Conservation (phyloP, 2,113 vertebrate species). For the Gambusia holbrooki region DNA sequence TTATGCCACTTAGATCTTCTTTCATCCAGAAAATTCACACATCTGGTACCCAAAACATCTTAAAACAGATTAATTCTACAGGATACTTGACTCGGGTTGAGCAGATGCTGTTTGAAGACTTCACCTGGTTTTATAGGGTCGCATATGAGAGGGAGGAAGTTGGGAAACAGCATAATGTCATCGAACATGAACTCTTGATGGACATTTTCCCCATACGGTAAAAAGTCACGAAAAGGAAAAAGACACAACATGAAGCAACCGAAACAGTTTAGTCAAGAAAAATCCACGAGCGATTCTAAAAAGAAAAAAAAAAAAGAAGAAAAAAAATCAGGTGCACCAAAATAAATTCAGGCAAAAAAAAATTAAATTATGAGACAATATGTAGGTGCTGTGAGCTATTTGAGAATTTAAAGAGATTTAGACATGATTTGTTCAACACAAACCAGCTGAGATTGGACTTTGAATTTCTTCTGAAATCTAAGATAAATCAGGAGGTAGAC, state of each 20-base stretch:
- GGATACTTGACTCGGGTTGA: conserved; percentile 1
- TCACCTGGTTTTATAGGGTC: neutral
- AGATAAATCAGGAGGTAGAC: conserved; percentile 44
- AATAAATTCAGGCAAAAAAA: neutral
- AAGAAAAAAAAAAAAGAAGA: neutral
- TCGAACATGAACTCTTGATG: conserved; percentile 9
- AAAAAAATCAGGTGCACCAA: neutral
- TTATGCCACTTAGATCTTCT: neutral
- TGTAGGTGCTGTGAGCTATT: neutral
- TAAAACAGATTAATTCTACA: conserved; percentile 5
- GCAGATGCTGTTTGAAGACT: neutral
- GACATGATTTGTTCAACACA: neutral
- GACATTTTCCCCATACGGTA: neutral
- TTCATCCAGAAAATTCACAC: neutral
- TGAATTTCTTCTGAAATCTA: neutral
- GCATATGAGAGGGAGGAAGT: neutral
- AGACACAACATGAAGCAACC: neutral
- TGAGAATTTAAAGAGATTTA: neutral
- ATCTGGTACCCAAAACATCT: neutral
- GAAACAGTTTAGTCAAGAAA: neutral
- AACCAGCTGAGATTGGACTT: neutral
- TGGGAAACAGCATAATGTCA: neutral
- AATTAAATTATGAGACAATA: neutral
- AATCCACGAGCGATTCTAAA: neutral
- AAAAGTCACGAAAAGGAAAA: neutral